Conservation (phyloP, 2,888 invertebrate species). For the Caradrina clavipalpis region DNA sequence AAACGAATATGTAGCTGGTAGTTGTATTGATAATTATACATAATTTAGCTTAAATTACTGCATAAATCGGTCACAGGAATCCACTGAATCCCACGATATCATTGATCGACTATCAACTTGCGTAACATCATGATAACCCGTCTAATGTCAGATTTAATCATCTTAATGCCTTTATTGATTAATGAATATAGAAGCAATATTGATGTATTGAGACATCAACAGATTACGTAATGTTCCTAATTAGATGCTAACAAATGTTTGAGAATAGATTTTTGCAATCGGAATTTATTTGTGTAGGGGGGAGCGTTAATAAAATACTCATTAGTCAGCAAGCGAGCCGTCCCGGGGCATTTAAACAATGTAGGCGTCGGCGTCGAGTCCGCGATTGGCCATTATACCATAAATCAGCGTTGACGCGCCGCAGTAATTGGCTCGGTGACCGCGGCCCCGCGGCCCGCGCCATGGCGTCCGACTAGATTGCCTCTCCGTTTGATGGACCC, state of each 20-base stretch:
- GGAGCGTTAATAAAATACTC: conserved; percentile 58
- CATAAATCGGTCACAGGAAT: conserved; percentile 61
- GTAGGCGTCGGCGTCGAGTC: conserved; percentile 82
- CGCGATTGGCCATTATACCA: conserved; percentile 83
- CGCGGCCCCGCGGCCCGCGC: conserved; percentile 58
- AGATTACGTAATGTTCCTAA: conserved; percentile 40
- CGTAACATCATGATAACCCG: conserved; percentile 52
- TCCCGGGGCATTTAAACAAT: conserved; percentile 83
- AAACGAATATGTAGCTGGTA: conserved; percentile 73
- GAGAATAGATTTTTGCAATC: conserved; percentile 39
- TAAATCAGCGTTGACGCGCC: conserved; percentile 88
- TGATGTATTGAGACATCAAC: conserved; percentile 51
- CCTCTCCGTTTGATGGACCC: conserved; percentile 79
- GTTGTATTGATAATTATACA: conserved; percentile 75
- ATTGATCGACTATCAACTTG: conserved; percentile 50
- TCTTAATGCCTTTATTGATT: conserved; percentile 58
- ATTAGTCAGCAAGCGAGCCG: conserved; percentile 61
- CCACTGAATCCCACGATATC: conserved; percentile 54
- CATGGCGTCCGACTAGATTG: conserved; percentile 71
- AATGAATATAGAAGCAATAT: conserved; percentile 49
- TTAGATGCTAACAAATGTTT: conserved; percentile 36
- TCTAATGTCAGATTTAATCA: conserved; percentile 58
- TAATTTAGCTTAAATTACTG: conserved; percentile 73
- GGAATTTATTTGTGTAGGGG: conserved; percentile 43
- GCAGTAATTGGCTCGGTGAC: conserved; percentile 82